Evolutionary conservation across 1,140 invertebrate species (phyloP).

Genomic region (Drosophila grimshawi): DNA sequence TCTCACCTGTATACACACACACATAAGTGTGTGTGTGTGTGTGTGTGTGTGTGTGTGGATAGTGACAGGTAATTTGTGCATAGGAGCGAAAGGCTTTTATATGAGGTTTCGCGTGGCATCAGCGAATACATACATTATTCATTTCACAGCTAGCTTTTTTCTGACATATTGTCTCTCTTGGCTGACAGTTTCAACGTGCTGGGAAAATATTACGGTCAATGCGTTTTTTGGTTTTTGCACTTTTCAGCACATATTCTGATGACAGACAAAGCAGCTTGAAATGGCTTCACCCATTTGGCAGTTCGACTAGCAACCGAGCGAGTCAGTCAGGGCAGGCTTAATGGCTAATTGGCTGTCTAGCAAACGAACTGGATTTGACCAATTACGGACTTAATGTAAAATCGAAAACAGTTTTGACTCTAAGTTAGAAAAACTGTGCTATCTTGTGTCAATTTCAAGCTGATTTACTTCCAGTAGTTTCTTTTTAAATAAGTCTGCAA

Average conservation of each 20-base stretch:
- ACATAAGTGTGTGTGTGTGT: not conserved
- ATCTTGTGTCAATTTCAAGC: too few relatives aligned
- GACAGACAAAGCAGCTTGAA: conserved; percentile 21
- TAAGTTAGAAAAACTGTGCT: not conserved
- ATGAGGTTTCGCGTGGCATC: conserved; percentile 33
- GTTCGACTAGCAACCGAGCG: conserved; percentile 22
- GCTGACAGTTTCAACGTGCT: conserved; percentile 27
- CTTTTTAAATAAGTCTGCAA: not conserved
- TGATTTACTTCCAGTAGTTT: too few relatives aligned
- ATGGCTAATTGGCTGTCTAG: conserved; percentile 11
- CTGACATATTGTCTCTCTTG: conserved; percentile 34
- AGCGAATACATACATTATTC: conserved; percentile 64
- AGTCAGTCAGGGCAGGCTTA: not conserved
- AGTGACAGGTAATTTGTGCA: conserved; percentile 80
- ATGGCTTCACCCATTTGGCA: not conserved
- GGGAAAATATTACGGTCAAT: conserved; percentile 18
- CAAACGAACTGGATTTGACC: not conserved
- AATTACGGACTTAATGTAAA: not conserved
- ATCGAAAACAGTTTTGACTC: not conserved
- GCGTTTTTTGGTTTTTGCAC: conserved; percentile 42
- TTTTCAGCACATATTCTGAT: conserved; percentile 57
- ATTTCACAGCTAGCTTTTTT: conserved; percentile 55
- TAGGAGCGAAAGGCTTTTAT: conserved; percentile 42
- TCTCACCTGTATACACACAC: conserved; percentile 17
- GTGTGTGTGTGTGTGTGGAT: conserved; percentile 18